Base-by-base conservation (phyloP, 2,797 vertebrate genomes). In the Alca torda region DNA sequence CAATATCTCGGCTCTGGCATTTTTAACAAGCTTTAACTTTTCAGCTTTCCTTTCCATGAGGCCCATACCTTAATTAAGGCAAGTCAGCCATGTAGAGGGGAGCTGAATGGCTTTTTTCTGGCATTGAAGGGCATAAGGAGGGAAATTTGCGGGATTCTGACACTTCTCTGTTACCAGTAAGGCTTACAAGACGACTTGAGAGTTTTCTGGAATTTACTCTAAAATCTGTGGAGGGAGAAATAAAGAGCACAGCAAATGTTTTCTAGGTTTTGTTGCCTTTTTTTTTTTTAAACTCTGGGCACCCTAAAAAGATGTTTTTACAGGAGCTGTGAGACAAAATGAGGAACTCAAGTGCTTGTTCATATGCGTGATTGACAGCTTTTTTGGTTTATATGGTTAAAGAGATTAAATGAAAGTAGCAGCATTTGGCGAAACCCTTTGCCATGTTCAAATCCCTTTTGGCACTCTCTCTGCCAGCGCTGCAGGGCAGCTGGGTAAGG, bases 181-280 rank as follows among this genome's bases (percentile, higher is more conserved):
- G 12, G 20, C 43, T 92, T 82, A 43, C 2, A 11, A 79, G 30
- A 79, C 0, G 4, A 51, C 54, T 54, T 59, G 16, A 51, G 81
- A 17, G 5, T 87, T 87, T 84, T 85, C 60, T 81, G 41, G 25
- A 72, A 87, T 77, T 74, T 88, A 10, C 23, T 93, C 87, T 87
- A 79, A 91, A 91, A 92, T 9, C 11, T 56, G 8, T 21, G 33
- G 15, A 77, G 16, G 43, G 16, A 75, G 9, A 84, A 83, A 48
- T 69, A 45, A 92, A 89, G 11, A 68, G 3, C 16, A 50, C 31
- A 79, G 19, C 5, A 87, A 69, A 87, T 41, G 13, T 11, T 95
- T 77, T 7, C 4, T 16, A 2, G 30, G 21, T 17, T 78, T 28
- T 78, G 21, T 1, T 19, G 46, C 15, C 18, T 33, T 31, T 31